phyloP scores from a whole-genome alignment of 2,797 vertebrate species.

The Platyrinchus mystaceus region DNA sequence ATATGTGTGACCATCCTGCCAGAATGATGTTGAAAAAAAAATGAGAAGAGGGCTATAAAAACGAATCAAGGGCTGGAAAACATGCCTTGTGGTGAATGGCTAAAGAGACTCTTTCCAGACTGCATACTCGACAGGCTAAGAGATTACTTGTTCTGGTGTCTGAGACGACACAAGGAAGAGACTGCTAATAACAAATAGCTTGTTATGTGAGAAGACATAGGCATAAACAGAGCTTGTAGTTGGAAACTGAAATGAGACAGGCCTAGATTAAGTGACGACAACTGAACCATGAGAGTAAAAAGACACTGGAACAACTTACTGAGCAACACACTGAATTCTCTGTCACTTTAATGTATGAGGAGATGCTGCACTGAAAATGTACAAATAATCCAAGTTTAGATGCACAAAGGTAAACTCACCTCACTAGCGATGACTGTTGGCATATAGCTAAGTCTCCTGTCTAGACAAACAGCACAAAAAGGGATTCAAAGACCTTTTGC shows the following conservation, averaged over 20 bases:
- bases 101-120: background rate
- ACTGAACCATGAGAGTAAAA: background rate
- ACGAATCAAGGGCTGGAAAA: conserved; percentile 11
- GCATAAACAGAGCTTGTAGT: conserved; percentile 5
- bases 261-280: conserved; percentile 16
- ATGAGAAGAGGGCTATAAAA: background rate
- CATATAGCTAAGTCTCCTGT: background rate
- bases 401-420: background rate
- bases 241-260: conserved; percentile 25
- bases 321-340: background rate
- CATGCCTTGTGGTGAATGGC: background rate
- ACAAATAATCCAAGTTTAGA: background rate
- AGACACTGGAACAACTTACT: background rate
- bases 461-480: background rate
- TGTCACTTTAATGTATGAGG: background rate
- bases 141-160: conserved; percentile 7
- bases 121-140: background rate
- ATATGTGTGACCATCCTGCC: background rate
- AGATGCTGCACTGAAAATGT: background rate
- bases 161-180: conserved; percentile 9
- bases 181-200: conserved; percentile 36
- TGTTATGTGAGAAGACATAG: conserved; percentile 23
- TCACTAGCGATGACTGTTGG: background rate
- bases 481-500: background rate
- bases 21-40: background rate